phyloP scores from a whole-genome alignment of 1,140 invertebrate genomes.

The Ceratina australensis region DNA sequence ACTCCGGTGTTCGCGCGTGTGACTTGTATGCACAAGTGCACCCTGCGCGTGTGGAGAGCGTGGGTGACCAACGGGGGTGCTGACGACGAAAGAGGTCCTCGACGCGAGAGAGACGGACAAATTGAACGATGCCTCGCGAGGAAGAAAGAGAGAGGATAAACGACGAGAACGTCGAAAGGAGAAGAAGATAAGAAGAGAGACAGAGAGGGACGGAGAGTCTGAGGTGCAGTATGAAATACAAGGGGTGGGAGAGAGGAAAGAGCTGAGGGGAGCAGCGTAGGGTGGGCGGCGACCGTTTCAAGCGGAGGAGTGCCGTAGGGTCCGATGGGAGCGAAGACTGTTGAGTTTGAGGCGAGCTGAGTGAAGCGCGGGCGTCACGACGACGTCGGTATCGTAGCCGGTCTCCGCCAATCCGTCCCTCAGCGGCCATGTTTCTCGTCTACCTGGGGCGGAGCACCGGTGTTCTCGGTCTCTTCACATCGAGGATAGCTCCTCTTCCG shows the following conservation, averaged over 20 bases:
- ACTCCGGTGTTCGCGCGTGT: no score
- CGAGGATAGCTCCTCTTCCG: conserved; percentile 35
- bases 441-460: conserved; percentile 76
- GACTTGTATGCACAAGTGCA: no score
- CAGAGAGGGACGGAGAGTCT: background rate
- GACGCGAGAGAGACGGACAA: no score
- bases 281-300: conserved; percentile 66
- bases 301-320: conserved; percentile 65
- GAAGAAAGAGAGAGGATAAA: background rate
- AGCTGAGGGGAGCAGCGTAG: conserved; percentile 46
- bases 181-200: background rate
- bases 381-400: conserved; percentile 74
- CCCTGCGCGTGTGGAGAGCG: background rate
- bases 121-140: no score
- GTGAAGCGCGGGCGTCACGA: conserved; percentile 78
- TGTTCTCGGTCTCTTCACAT: conserved; percentile 35
- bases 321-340: conserved; percentile 57
- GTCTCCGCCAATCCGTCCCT: conserved; percentile 78
- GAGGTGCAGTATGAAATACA: conserved; percentile 5
- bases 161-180: background rate
- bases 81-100: no score
- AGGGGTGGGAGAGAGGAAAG: conserved; percentile 7
- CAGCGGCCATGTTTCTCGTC: conserved; percentile 78
- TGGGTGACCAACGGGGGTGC: conserved; percentile 3
- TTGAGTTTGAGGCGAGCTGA: conserved; percentile 67